Percentiles rank a stretch among this genome's conserved stretches.
phyloP scores from a whole-genome alignment of 2,888 invertebrate species.

The Tachina lurida region DNA sequence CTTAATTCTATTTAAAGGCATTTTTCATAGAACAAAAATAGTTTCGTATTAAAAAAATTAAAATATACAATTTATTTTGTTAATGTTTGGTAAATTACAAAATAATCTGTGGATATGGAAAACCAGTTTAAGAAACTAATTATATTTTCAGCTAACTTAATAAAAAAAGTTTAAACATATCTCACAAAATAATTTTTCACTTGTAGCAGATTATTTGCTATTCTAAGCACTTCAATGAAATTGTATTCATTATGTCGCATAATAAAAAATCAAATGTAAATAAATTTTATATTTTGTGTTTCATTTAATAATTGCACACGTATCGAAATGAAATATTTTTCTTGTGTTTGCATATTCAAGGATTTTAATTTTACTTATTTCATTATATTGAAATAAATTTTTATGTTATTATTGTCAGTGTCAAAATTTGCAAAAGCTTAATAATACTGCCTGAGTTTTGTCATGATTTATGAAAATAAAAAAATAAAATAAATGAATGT shows the following conservation, averaged over 20 bases:
- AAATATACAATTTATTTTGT: too few relatives aligned
- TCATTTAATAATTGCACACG: too few relatives aligned
- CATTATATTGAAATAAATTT: conserved; percentile 61
- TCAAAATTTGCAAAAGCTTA: conserved; percentile 48
- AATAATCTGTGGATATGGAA: too few relatives aligned
- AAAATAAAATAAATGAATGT: conserved; percentile 69
- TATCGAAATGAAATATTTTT: not conserved
- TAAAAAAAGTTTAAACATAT: too few relatives aligned
- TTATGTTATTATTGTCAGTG: conserved; percentile 68
- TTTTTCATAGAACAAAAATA: too few relatives aligned
- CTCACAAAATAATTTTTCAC: not conserved
- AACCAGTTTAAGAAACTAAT: too few relatives aligned
- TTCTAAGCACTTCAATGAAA: not conserved
- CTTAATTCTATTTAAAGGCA: too few relatives aligned
- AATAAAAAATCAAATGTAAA: not conserved
- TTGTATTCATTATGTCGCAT: not conserved
- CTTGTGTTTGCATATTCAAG: conserved; percentile 27
- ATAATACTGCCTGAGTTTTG: conserved; percentile 32
- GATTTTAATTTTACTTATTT: conserved; percentile 33
- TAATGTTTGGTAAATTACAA: too few relatives aligned
- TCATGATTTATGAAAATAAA: conserved; percentile 34
- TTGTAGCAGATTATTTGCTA: not conserved
- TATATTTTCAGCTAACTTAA: too few relatives aligned
- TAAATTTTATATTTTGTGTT: not conserved
- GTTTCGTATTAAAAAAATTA: too few relatives aligned